phyloP scores from a whole-genome alignment of 2,888 invertebrate genomes.

The Megastigmus dorsalis region DNA sequence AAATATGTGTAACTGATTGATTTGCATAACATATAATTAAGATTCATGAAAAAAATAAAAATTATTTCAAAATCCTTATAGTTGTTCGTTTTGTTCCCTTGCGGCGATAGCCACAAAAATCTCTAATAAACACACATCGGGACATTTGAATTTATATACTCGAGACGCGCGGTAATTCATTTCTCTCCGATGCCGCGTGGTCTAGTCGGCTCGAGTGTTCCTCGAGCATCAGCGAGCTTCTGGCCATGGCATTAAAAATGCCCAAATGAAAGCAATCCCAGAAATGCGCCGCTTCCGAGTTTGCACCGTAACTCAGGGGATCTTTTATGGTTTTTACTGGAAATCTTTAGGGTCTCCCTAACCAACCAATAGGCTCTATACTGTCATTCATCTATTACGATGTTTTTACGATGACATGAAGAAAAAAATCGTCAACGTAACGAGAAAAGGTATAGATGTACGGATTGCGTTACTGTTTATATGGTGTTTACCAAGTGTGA shows the following conservation, averaged over 20 bases:
- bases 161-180: slow-evolving; percentile 43
- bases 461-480: not conserved
- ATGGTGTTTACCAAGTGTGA: not conserved
- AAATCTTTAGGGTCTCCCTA: slow-evolving; percentile 19
- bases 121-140: slow-evolving; percentile 34
- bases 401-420: slow-evolving; percentile 38
- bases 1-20: not conserved
- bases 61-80: slow-evolving; percentile 22
- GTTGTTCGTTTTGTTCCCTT: not conserved
- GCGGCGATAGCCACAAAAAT: not conserved
- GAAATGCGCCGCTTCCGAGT: slow-evolving; percentile 51
- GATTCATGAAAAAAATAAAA: slow-evolving; percentile 29
- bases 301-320: slow-evolving; percentile 41
- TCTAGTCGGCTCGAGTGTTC: slow-evolving; percentile 23
- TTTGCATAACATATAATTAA: slow-evolving; percentile 37
- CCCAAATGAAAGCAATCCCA: slow-evolving; percentile 37
- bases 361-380: not conserved
- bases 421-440: slow-evolving; percentile 25
- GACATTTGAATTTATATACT: slow-evolving; percentile 37
- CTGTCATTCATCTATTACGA: slow-evolving; percentile 4
- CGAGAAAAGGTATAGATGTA: slow-evolving; percentile 5
- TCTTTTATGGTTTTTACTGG: slow-evolving; percentile 49
- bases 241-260: slow-evolving; percentile 36
- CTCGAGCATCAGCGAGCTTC: slow-evolving; percentile 19
- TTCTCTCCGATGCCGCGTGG: slow-evolving; percentile 4